phyloP scores from a whole-genome alignment of 2,113 vertebrate species.

The Lampris megalopsis region DNA sequence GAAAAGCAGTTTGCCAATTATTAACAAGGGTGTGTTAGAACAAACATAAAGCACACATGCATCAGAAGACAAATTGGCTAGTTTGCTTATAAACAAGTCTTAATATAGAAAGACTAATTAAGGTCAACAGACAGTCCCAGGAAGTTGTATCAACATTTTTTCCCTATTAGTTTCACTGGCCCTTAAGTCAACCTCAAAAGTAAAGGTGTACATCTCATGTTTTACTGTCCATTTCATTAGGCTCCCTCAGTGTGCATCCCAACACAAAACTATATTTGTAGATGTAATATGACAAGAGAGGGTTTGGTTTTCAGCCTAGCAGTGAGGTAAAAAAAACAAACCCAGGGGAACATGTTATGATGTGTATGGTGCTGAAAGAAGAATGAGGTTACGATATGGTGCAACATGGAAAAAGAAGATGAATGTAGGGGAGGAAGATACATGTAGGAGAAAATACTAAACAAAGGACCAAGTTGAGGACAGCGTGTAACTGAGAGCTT shows the following conservation, averaged over 20 bases:
- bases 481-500: neutral
- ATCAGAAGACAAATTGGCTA: no score
- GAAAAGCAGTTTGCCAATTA: neutral
- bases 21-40: neutral
- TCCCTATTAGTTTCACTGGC: no score
- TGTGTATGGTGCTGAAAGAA: slow-evolving; percentile 18
- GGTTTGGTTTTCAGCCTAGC: neutral
- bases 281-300: neutral
- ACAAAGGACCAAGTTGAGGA: no score
- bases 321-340: slow-evolving; percentile 3
- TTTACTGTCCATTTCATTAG: neutral
- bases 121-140: neutral
- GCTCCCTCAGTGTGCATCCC: neutral
- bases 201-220: neutral
- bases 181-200: neutral
- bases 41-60: neutral
- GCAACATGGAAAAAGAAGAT: neutral
- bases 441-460: no score
- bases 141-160: no score
- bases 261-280: neutral
- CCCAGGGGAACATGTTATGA: slow-evolving; percentile 10
- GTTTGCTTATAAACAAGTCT: no score
- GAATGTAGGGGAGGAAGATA: neutral
- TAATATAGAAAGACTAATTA: no score
- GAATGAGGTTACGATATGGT: slow-evolving; percentile 20